Evolutionary conservation across 1,140 invertebrate genomes (phyloP).

Genomic region (Pteromalus puparum): DNA sequence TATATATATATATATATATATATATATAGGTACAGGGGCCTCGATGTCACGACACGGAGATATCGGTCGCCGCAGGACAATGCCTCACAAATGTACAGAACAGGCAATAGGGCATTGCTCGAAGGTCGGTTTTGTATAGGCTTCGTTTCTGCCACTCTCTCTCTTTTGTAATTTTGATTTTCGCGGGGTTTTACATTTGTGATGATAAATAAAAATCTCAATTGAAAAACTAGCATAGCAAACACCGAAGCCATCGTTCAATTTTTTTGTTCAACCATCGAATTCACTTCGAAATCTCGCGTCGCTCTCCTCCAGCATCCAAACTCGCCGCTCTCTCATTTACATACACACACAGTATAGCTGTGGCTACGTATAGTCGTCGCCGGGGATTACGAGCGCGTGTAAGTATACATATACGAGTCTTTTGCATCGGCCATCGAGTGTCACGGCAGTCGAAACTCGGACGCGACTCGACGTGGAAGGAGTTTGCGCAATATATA

Average conservation of each 20-base stretch:
- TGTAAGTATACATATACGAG: neutral
- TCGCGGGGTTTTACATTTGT: neutral
- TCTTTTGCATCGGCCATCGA: neutral
- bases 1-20: no score
- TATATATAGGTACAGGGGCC: no score
- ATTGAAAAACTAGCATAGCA: neutral
- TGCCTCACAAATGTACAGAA: constrained; percentile 31
- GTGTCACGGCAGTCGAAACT: constrained; percentile 55
- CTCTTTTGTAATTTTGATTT: neutral
- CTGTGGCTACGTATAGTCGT: no score
- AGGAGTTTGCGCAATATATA: constrained; percentile 51
- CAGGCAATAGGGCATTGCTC: neutral
- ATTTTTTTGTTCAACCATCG: no score
- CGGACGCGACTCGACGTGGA: constrained; percentile 51
- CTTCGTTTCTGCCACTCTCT: neutral
- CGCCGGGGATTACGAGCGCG: neutral
- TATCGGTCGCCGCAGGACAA: constrained; percentile 21
- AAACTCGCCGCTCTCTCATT: constrained; percentile 9
- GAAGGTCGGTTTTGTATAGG: neutral
- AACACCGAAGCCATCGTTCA: neutral
- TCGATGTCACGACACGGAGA: constrained; percentile 22
- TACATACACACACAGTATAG: constrained; percentile 1
- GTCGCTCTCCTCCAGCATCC: neutral
- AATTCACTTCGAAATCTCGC: neutral
- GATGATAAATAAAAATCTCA: neutral